Percentiles rank a stretch among this genome's conserved stretches.
Conservation (phyloP, 2,888 invertebrate species). For the Diarsia rubi region DNA sequence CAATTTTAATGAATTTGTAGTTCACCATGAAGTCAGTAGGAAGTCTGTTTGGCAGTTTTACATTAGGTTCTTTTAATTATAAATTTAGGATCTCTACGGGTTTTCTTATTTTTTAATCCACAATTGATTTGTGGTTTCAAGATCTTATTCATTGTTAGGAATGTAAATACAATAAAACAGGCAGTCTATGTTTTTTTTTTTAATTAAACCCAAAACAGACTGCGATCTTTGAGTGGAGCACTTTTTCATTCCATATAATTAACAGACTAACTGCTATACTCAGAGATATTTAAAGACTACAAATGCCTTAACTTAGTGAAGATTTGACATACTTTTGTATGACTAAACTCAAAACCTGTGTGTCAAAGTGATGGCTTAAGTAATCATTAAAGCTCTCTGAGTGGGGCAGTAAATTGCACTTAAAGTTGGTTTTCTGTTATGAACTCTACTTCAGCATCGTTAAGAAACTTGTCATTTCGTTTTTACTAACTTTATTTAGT, state of each 20-base stretch:
- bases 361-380: too few relatives aligned
- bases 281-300: too few relatives aligned
- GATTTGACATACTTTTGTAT: too few relatives aligned
- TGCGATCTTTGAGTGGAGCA: background rate
- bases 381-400: too few relatives aligned
- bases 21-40: constrained; percentile 54
- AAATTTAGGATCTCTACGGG: constrained; percentile 57
- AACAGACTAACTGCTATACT: background rate
- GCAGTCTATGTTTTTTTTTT: constrained; percentile 41
- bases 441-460: background rate
- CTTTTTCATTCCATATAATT: background rate
- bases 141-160: constrained; percentile 19
- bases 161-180: constrained; percentile 6
- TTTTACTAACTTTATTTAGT: background rate
- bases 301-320: too few relatives aligned
- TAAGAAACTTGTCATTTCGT: background rate
- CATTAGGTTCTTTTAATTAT: constrained; percentile 42
- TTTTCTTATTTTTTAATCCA: constrained; percentile 41
- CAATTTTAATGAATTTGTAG: constrained; percentile 53
- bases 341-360: too few relatives aligned
- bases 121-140: constrained; percentile 42
- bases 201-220: background rate
- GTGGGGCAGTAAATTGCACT: too few relatives aligned
- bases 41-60: constrained; percentile 61
- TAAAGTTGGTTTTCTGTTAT: background rate